A percentile compares a stretch with the other conserved stretches of the same genome.
These are phyloP conservation scores for Eristalis intricaria DNA, from an alignment of 2,888 invertebrate genomes.

Conservation along the genomic window DNA sequence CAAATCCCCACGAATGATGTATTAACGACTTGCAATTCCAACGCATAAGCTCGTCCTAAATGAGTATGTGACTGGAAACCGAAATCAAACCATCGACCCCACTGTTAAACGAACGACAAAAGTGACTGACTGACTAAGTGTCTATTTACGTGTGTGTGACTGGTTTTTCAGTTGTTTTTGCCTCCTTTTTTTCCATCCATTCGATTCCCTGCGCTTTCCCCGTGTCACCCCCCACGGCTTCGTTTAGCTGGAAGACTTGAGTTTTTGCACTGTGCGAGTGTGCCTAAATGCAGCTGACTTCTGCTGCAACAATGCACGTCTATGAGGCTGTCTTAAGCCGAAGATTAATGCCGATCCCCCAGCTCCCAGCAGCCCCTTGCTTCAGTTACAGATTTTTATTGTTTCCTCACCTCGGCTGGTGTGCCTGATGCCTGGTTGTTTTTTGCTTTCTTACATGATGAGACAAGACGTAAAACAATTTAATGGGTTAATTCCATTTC, in stretches of 20 bases:
- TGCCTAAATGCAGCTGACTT: slow-evolving; percentile 30
- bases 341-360: slow-evolving; percentile 30
- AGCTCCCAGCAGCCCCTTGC: background rate
- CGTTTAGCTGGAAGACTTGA: slow-evolving; percentile 44
- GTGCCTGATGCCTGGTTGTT: background rate
- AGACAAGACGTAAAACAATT: background rate
- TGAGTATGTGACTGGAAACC: no score
- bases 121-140: slow-evolving; percentile 64
- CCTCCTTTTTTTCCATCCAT: slow-evolving; percentile 5
- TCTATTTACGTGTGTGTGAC: slow-evolving; percentile 63
- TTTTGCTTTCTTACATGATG: background rate
- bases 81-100: background rate
- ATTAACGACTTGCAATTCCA: background rate
- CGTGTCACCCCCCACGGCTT: background rate
- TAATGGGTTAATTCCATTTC: background rate
- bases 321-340: slow-evolving; percentile 17
- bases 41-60: background rate
- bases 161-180: slow-evolving; percentile 54
- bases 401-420: background rate
- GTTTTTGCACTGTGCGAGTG: slow-evolving; percentile 30
- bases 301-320: slow-evolving; percentile 10
- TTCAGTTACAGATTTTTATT: background rate
- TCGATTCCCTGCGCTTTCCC: background rate
- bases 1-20: no score
- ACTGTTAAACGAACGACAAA: slow-evolving; percentile 30